Evolutionary conservation across 1,140 invertebrate genomes (phyloP).

Genomic region (Arion vulgaris): DNA sequence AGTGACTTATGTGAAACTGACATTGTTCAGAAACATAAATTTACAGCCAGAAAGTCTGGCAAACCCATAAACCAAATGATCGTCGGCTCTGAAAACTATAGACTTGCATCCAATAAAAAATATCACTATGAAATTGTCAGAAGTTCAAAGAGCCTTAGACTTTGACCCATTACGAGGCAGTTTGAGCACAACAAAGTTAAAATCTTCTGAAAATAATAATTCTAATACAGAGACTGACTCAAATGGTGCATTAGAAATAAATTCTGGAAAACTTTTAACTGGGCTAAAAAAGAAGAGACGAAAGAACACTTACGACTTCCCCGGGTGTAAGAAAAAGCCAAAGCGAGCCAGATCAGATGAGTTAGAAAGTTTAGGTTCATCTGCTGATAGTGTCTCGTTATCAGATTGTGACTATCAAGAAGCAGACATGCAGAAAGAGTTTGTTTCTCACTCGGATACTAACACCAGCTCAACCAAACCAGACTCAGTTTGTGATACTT

Average conservation of each 20-base stretch:
- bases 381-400: conserved; percentile 24
- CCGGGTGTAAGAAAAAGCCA: conserved; percentile 31
- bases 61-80: conserved; percentile 17
- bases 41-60: conserved; percentile 38
- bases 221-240: background rate
- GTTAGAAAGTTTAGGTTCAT: conserved; percentile 15
- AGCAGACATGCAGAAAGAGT: background rate
- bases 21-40: conserved; percentile 15
- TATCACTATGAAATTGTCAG: conserved; percentile 38
- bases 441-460: background rate
- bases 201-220: background rate
- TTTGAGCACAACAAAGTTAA: background rate
- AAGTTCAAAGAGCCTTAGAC: conserved; percentile 32
- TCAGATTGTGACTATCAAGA: conserved; percentile 1
- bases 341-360: conserved; percentile 27
- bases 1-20: background rate
- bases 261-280: conserved; percentile 3
- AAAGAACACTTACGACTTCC: conserved; percentile 26
- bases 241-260: background rate
- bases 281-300: conserved; percentile 26
- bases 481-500: conserved; percentile 18
- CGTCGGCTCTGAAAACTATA: conserved; percentile 29
- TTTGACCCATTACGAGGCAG: background rate
- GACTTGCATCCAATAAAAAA: conserved; percentile 37
- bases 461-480: background rate